phyloP scores from a whole-genome alignment of 2,888 invertebrate species.

The Mantis religiosa region DNA sequence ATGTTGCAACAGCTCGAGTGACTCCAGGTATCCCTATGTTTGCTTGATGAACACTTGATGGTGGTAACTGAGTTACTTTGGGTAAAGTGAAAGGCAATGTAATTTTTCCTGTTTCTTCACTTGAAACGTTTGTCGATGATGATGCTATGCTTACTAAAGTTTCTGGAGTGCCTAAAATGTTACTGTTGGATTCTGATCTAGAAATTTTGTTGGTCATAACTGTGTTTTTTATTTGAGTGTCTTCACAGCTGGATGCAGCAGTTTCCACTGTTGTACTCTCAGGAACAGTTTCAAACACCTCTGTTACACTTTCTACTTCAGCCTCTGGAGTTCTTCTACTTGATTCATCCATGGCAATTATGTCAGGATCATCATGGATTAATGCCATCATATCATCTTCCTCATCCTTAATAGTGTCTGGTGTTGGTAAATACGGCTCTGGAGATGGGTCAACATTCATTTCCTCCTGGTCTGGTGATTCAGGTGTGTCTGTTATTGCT shows the following conservation, averaged over 20 bases:
- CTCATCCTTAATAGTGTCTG: conserved; percentile 61
- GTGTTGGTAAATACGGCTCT: conserved; percentile 47
- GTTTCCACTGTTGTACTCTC: background rate
- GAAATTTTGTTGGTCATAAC: background rate
- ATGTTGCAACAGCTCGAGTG: conserved; percentile 33
- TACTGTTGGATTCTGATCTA: background rate
- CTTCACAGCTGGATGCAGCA: background rate
- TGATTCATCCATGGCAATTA: background rate
- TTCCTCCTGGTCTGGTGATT: conserved; percentile 53
- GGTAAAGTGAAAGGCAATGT: conserved; percentile 18
- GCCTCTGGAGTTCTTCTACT: background rate
- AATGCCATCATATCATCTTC: conserved; percentile 27
- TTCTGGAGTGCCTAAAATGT: background rate
- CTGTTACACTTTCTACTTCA: background rate
- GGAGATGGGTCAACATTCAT: conserved; percentile 46
- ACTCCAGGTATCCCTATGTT: conserved; percentile 40
- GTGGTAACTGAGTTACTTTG: conserved; percentile 37
- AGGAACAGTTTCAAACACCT: background rate
- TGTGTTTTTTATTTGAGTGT: background rate
- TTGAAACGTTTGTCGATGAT: background rate
- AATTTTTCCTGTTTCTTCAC: background rate
- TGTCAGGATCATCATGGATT: conserved; percentile 9
- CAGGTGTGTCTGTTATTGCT: conserved; percentile 48
- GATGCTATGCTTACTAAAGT: background rate
- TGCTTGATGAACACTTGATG: conserved; percentile 40